Evolutionary conservation across 2,888 invertebrate species (phyloP).

Genomic region (Lasius platythorax): DNA sequence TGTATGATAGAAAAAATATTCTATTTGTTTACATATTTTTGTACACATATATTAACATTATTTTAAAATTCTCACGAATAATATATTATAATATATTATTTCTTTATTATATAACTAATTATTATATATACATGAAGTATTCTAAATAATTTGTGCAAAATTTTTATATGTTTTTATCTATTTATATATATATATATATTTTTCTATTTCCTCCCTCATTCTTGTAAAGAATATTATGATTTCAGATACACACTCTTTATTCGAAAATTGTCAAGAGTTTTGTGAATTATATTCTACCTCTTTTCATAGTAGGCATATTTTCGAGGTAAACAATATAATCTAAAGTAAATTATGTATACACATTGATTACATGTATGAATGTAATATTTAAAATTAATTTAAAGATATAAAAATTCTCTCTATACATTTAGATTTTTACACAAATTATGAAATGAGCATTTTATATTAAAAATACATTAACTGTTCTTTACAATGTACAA

Average conservation of each 20-base stretch:
- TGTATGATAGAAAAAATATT: neutral
- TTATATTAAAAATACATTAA: neutral
- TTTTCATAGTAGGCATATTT: constrained; percentile 1
- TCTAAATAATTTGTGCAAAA: neutral
- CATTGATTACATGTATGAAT: neutral
- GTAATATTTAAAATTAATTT: constrained; percentile 9
- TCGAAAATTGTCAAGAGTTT: neutral
- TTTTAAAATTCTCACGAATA: neutral
- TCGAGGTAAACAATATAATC: constrained; percentile 17
- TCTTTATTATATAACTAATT: constrained; percentile 15
- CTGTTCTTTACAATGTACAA: neutral
- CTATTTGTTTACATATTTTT: neutral
- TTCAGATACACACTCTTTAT: neutral
- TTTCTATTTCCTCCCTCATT: neutral
- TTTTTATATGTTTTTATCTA: constrained; percentile 6
- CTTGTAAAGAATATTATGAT: neutral
- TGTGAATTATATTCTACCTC: constrained; percentile 15
- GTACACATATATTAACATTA: neutral
- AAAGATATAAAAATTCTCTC: neutral
- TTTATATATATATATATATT: neutral
- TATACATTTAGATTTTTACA: neutral
- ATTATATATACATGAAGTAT: neutral
- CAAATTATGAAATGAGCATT: constrained; percentile 7
- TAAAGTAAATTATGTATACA: neutral
- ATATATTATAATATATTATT: neutral